A percentile compares a stretch with the other conserved stretches of the same genome.
Evolutionary conservation across 2,797 vertebrate genomes (phyloP).

Genomic region (Amblyraja radiata): DNA sequence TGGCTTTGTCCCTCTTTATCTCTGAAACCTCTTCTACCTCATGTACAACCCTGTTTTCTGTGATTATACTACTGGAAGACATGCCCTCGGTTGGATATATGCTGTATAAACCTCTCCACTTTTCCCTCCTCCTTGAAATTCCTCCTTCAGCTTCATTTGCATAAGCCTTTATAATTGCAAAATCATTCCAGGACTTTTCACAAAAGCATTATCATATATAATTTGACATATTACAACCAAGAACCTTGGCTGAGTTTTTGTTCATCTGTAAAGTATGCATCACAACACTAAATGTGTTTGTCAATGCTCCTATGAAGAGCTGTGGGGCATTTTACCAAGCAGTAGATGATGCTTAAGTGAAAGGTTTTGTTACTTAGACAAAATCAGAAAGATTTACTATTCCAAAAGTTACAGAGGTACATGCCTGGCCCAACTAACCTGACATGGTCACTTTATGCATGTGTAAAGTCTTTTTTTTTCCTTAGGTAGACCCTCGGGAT

Average conservation of each 20-base stretch:
- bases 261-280: not conserved
- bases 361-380: not conserved
- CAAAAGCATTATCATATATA: no score
- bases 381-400: not conserved
- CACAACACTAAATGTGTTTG: not conserved
- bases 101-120: no score
- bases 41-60: no score
- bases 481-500: no score
- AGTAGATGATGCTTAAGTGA: not conserved
- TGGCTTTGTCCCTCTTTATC: no score
- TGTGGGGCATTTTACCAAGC: not conserved
- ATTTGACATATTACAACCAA: not conserved
- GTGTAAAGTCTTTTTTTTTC: not conserved
- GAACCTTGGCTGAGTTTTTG: not conserved
- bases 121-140: no score
- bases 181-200: no score
- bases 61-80: no score
- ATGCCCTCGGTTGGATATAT: no score
- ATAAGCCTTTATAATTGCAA: no score
- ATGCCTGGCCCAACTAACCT: not conserved
- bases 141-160: no score
- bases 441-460: not conserved
- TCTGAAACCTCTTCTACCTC: no score
- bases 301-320: not conserved
- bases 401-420: not conserved